Percentiles rank a stretch among this genome's conserved stretches.
phyloP scores from a whole-genome alignment of 2,797 vertebrate species.

The Percopsis omiscomaycus region DNA sequence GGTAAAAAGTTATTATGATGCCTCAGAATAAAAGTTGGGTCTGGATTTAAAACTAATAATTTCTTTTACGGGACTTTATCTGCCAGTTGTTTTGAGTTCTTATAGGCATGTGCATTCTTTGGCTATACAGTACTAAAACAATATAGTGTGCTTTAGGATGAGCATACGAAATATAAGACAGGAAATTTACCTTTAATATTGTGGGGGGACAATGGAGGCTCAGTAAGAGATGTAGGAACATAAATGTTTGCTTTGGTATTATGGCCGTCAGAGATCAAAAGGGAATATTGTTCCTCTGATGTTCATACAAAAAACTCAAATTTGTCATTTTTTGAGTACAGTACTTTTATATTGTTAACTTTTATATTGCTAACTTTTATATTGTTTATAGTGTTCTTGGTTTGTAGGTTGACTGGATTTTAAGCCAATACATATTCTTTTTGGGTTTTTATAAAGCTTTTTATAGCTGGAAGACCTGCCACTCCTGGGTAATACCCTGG shows the following conservation, averaged over 20 bases:
- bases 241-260: slow-evolving; percentile 1
- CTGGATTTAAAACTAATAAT: slow-evolving; percentile 13
- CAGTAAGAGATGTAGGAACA: slow-evolving; percentile 23
- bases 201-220: background rate
- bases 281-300: no score
- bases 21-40: background rate
- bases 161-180: slow-evolving; percentile 40
- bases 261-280: no score
- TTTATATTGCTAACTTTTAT: no score
- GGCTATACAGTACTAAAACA: slow-evolving; percentile 10
- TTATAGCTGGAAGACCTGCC: no score
- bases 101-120: slow-evolving; percentile 14
- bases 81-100: slow-evolving; percentile 7
- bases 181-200: slow-evolving; percentile 23
- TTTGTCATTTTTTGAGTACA: no score
- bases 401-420: no score
- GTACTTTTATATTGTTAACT: no score
- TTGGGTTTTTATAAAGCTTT: no score
- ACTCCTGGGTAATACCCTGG: no score
- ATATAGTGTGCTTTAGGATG: slow-evolving; percentile 21
- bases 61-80: slow-evolving; percentile 7
- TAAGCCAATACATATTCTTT: no score
- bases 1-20: background rate
- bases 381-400: no score
- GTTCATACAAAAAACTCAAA: no score